Conservation (phyloP, 2,888 invertebrate species). For the Ellobium chinense region DNA sequence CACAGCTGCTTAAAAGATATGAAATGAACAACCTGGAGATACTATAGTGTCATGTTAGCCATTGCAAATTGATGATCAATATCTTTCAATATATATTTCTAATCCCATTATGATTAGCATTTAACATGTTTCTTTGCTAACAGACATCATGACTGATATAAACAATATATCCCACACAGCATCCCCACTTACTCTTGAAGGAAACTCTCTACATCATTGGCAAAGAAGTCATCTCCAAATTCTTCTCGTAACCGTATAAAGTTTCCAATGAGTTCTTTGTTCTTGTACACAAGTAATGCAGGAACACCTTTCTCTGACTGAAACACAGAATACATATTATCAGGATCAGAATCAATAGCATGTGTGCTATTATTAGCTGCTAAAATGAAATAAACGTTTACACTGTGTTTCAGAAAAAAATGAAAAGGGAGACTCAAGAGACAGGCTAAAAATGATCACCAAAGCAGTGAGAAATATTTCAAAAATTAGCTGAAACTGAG, state of each 20-base stretch:
- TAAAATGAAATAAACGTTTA: neutral
- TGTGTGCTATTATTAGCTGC: neutral
- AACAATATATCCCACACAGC: too few species aligned
- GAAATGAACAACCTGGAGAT: too few species aligned
- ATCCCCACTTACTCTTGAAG: conserved; percentile 85
- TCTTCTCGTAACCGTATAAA: conserved; percentile 92
- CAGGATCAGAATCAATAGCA: neutral
- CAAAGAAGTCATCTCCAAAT: conserved; percentile 93
- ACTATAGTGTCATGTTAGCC: too few species aligned
- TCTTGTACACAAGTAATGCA: conserved; percentile 93
- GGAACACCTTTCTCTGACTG: conserved; percentile 86
- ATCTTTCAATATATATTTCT: too few species aligned
- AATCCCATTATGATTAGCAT: too few species aligned
- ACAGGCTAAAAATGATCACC: neutral
- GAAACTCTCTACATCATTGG: conserved; percentile 93
- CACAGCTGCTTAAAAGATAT: too few species aligned
- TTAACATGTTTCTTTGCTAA: too few species aligned
- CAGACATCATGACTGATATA: too few species aligned
- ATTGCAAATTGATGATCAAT: too few species aligned
- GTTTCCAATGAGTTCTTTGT: conserved; percentile 93
- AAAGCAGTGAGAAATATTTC: too few species aligned
- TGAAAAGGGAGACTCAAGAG: neutral
- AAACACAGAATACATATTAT: too few species aligned
- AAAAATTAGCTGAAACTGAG: too few species aligned
- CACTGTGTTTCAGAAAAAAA: neutral